Evolutionary conservation across 2,797 vertebrate species (phyloP).

Genomic region (Todus mexicanus): DNA sequence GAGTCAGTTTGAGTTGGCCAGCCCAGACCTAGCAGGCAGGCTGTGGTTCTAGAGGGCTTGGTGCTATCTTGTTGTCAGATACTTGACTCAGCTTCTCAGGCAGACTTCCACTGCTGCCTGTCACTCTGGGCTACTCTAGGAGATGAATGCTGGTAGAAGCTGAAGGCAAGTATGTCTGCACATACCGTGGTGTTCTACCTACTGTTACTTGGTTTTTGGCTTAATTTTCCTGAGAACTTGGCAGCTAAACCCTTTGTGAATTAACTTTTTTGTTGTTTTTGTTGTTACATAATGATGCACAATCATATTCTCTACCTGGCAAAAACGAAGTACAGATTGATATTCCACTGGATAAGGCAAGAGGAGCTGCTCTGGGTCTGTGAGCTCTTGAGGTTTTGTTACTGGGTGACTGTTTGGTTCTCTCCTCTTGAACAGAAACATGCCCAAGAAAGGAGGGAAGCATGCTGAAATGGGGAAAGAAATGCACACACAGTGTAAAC

Average conservation of each 20-base stretch:
- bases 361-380: neutral
- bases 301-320: neutral
- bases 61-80: neutral
- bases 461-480: neutral
- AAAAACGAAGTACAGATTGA: no score
- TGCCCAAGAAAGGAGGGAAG: constrained; percentile 80
- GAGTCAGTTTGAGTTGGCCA: neutral
- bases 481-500: constrained; percentile 58
- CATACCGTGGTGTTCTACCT: neutral
- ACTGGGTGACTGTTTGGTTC: neutral
- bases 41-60: neutral
- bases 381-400: neutral
- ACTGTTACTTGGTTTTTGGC: neutral
- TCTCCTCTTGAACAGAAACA: constrained; percentile 55
- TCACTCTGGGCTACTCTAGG: neutral
- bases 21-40: neutral
- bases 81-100: neutral
- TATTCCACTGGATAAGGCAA: neutral
- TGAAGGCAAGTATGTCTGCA: neutral
- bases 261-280: neutral
- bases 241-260: neutral
- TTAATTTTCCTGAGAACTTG: neutral
- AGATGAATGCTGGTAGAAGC: neutral
- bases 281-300: neutral
- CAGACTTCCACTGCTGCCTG: neutral